A percentile compares a stretch with the other conserved stretches of the same genome.
phyloP scores from a whole-genome alignment of 2,797 vertebrate genomes.

The Silurus aristotelis region DNA sequence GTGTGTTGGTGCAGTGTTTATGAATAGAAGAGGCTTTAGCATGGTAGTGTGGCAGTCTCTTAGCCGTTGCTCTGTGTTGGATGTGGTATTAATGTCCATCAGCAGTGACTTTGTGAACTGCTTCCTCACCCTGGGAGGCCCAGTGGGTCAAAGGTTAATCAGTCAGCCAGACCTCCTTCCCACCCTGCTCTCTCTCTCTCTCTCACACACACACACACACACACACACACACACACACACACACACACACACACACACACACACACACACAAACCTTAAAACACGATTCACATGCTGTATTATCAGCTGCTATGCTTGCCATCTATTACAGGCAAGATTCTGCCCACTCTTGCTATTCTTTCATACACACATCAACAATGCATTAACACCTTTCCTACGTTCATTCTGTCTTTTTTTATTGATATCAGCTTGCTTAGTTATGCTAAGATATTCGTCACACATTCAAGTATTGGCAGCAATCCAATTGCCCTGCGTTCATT shows the following conservation, averaged over 20 bases:
- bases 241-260: neutral
- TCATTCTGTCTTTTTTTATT: conserved; percentile 12
- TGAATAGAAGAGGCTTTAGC: conserved; percentile 6
- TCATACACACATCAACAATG: conserved; percentile 9
- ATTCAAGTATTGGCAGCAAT: neutral
- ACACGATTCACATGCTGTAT: conserved; percentile 33
- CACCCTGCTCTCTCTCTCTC: conserved; percentile 46
- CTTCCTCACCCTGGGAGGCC: conserved; percentile 76
- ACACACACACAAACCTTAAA: neutral
- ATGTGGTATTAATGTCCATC: conserved; percentile 61
- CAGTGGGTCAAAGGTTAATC: conserved; percentile 73
- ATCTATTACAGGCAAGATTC: conserved; percentile 4
- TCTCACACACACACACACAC: conserved; percentile 8
- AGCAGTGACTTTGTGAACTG: conserved; percentile 66
- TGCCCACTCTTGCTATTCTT: conserved; percentile 1
- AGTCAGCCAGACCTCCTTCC: conserved; percentile 57
- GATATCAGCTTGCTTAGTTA: conserved; percentile 14
- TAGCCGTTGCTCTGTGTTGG: conserved; percentile 30
- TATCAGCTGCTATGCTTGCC: conserved; percentile 3
- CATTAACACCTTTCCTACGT: conserved; percentile 12
- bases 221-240: conserved; percentile 9
- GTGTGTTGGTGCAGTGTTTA: neutral
- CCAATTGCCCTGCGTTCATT: neutral
- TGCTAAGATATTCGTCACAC: conserved; percentile 15
- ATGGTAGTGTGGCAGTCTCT: neutral